phyloP scores from a whole-genome alignment of 2,888 invertebrate species.

The Cerceris rybyensis region DNA sequence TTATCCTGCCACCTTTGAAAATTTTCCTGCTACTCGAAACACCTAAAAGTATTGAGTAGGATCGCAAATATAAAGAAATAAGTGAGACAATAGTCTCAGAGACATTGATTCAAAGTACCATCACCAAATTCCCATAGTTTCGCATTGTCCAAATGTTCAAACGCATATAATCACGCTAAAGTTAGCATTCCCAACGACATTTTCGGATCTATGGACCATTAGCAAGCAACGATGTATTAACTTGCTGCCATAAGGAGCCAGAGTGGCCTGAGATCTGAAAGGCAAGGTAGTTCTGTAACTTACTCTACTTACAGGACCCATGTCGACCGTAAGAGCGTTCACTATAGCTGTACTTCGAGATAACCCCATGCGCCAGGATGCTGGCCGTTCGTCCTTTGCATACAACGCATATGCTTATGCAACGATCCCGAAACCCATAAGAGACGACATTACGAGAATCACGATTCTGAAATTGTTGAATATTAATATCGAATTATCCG shows the following conservation, averaged over 20 bases:
- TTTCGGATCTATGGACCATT: conserved; percentile 19
- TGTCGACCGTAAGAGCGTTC: conserved; percentile 59
- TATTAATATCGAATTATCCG: conserved; percentile 22
- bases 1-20: too few relatives aligned
- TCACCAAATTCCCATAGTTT: too few relatives aligned
- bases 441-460: conserved; percentile 8
- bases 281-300: conserved; percentile 38
- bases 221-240: conserved; percentile 40
- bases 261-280: conserved; percentile 35
- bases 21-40: too few relatives aligned
- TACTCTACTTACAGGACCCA: conserved; percentile 42
- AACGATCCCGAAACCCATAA: neutral
- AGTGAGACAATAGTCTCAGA: too few relatives aligned
- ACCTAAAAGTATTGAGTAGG: too few relatives aligned
- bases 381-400: conserved; percentile 38
- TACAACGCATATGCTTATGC: conserved; percentile 29
- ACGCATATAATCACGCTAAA: conserved; percentile 9
- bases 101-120: too few relatives aligned
- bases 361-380: conserved; percentile 51
- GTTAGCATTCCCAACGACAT: conserved; percentile 21
- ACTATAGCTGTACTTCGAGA: conserved; percentile 50
- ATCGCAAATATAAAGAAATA: too few relatives aligned
- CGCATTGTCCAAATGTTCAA: neutral
- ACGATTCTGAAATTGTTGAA: neutral
- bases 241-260: conserved; percentile 30